phyloP scores from a whole-genome alignment of 2,797 vertebrate species.

The Acestrorhynchus altus region DNA sequence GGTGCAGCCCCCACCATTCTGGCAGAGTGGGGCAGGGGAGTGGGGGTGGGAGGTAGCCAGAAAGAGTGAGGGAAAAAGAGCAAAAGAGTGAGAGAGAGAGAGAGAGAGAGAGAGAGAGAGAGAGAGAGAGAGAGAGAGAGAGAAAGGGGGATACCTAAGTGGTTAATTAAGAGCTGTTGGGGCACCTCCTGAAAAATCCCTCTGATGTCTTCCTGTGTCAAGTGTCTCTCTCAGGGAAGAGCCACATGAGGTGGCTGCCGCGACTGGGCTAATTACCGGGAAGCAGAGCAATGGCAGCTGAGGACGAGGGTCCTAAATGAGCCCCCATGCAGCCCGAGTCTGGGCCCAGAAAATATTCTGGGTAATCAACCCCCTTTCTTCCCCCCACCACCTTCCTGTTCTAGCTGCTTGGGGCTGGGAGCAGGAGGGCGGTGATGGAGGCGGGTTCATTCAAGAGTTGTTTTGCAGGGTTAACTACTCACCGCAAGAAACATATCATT shows the following conservation, averaged over 20 bases:
- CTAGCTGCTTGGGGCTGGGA: conserved; percentile 62
- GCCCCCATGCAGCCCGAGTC: conserved; percentile 71
- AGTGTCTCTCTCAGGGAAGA: conserved; percentile 92
- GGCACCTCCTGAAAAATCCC: conserved; percentile 97
- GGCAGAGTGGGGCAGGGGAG: conserved; percentile 42
- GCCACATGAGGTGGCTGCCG: conserved; percentile 93
- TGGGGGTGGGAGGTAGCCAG: conserved; percentile 84
- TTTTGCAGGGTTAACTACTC: conserved; percentile 72
- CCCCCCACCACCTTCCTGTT: conserved; percentile 46
- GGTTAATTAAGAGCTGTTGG: conserved; percentile 99
- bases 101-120: conserved; percentile 75
- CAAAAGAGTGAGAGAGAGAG: conserved; percentile 84
- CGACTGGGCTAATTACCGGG: conserved; percentile 92
- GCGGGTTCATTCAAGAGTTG: conserved; percentile 48
- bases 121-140: conserved; percentile 80
- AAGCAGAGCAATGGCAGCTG: conserved; percentile 88
- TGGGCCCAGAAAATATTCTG: conserved; percentile 70
- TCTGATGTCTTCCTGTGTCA: conserved; percentile 99
- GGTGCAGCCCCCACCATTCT: conserved; percentile 91
- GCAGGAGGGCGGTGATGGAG: conserved; percentile 61
- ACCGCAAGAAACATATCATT: conserved; percentile 61
- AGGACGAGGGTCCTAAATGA: conserved; percentile 81
- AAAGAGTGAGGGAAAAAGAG: conserved; percentile 87
- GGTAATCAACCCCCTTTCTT: conserved; percentile 62
- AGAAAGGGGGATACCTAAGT: conserved; percentile 97